Base-by-base conservation (phyloP, 2,888 invertebrate genomes). In the Callimorpha dominula region DNA sequence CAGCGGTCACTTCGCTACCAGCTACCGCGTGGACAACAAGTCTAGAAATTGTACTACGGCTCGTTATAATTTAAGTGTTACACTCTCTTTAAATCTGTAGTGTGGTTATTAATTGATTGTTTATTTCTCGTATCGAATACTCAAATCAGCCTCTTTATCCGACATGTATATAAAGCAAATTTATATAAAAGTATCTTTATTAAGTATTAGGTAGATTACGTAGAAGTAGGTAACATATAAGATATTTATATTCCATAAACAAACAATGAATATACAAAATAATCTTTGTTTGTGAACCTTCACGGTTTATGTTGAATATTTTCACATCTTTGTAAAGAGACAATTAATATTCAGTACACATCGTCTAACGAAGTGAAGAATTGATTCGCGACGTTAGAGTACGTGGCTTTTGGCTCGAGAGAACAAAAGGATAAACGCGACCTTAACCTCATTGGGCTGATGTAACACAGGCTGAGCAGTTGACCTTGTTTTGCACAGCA, bases 371-470 rank as follows among this genome's bases (percentile, higher is more conserved):
- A 83, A 63, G 81, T 77, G 85, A 81, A 83, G 80, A 86, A 88
- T 86, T 78, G 72, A 88, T 89, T 88, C 78, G 86, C 78, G 74
- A 73, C 80, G 78, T 71, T 72, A 75, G 73, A 72, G 46, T 78
- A 76, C 77, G 76, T 79, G 78, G 72, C 79, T 79, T 78, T 75
- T 83, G 73, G 70, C 65, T 15, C 49, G 77, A 84, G 83, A 84
- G 77, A 81, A 87, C 87, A 86, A 86, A 84, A 85, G 81, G 84
- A 86, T 85, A 76, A 79, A 80, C 43, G 70, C 80, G 86, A 83
- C 88, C 89, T 90, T 90, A 88, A 90, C 91, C 88, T 80, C 86
- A 82, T 85, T 90, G 79, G 17, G 64, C 52, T 83, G 81, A 86
- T 84, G 85, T 82, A 86, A 89, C 83, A 86, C 86, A 82, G 85